Conservation (phyloP, 2,888 invertebrate genomes). For the Ellobium chinense region DNA sequence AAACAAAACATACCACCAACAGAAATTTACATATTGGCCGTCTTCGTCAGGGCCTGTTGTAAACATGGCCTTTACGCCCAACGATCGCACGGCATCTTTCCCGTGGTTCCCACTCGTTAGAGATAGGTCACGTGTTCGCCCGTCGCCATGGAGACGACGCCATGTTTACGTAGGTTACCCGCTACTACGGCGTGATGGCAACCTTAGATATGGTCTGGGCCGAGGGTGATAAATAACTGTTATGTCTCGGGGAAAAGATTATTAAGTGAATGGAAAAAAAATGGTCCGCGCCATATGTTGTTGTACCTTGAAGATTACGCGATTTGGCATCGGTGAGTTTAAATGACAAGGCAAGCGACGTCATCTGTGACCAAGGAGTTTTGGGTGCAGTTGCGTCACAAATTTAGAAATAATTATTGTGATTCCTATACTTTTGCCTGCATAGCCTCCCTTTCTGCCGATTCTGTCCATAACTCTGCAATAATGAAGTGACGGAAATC, state of each 20-base stretch:
- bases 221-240: constrained; percentile 38
- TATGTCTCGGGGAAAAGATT: constrained; percentile 14
- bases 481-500: too few species aligned
- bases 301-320: too few species aligned
- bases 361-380: too few species aligned
- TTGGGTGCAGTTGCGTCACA: too few species aligned
- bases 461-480: too few species aligned
- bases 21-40: constrained; percentile 45
- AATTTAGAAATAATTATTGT: too few species aligned
- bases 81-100: constrained; percentile 1
- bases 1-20: constrained; percentile 44
- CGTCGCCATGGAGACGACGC: constrained; percentile 36
- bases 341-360: too few species aligned
- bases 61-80: constrained; percentile 42
- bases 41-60: constrained; percentile 9
- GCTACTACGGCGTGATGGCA: constrained; percentile 24
- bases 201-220: constrained; percentile 29
- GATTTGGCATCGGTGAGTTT: too few species aligned
- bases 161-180: constrained; percentile 38
- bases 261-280: not conserved
- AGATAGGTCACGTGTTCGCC: constrained; percentile 40
- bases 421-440: too few species aligned
- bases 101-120: constrained; percentile 6
- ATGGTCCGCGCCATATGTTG: too few species aligned
- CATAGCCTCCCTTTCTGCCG: too few species aligned